These are phyloP conservation scores for Falcaria lacertinaria DNA, from an alignment of 2,888 invertebrate species.

Conservation along the genomic window DNA sequence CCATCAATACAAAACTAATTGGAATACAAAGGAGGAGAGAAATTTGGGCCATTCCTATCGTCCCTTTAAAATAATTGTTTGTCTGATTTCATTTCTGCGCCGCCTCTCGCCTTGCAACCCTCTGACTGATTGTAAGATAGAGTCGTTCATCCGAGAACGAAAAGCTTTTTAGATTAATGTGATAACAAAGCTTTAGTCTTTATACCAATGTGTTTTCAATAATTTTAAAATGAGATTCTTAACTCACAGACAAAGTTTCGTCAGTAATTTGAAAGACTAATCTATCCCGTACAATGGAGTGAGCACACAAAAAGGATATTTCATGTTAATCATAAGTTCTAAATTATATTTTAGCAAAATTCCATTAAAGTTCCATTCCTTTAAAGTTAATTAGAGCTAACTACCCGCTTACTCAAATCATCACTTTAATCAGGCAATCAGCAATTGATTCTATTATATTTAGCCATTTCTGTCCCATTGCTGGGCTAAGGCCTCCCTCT, in stretches of 20 bases:
- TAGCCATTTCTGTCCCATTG: no score
- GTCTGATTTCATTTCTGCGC: slow-evolving; percentile 39
- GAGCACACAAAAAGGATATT: no score
- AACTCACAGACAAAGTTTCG: background rate
- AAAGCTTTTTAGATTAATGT: slow-evolving; percentile 34
- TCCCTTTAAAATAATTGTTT: slow-evolving; percentile 49
- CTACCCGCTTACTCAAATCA: no score
- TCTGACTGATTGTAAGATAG: slow-evolving; percentile 2
- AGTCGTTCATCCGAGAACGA: slow-evolving; percentile 13
- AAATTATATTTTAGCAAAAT: no score
- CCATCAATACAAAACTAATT: slow-evolving; percentile 26
- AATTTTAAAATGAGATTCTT: slow-evolving; percentile 3
- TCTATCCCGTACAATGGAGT: no score
- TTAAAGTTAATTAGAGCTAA: no score
- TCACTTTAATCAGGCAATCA: no score
- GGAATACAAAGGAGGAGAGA: slow-evolving; percentile 24
- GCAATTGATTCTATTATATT: no score
- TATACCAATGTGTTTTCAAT: slow-evolving; percentile 8
- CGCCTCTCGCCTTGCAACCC: background rate
- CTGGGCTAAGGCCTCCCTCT: no score
- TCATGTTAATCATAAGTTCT: no score
- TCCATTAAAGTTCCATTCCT: no score
- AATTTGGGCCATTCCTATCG: slow-evolving; percentile 29
- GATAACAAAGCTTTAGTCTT: slow-evolving; percentile 33
- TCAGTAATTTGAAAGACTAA: no score